phyloP scores from a whole-genome alignment of 35 echinoderm and acorn worm species.

The Heliocidaris tuberculata region DNA sequence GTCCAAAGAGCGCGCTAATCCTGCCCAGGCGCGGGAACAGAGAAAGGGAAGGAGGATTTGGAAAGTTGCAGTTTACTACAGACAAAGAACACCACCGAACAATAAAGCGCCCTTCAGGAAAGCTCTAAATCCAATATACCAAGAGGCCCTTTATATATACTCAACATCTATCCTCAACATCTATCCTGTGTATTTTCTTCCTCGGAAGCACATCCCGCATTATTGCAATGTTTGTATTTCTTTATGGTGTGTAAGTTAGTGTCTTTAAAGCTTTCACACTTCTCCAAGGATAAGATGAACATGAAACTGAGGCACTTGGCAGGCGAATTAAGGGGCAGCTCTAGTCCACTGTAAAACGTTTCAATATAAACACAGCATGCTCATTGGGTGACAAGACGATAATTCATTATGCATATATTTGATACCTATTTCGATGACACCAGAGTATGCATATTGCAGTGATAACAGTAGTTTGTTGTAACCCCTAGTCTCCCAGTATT shows the following conservation, averaged over 20 bases:
- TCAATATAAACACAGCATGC: neutral
- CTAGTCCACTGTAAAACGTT: neutral
- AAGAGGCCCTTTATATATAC: neutral
- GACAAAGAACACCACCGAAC: neutral
- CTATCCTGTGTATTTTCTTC: neutral
- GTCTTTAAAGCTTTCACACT: neutral
- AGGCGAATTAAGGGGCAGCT: neutral
- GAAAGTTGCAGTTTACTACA: neutral
- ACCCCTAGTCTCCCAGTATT: too few species aligned
- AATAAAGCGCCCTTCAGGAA: neutral
- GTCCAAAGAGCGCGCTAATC: neutral
- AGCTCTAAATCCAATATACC: neutral
- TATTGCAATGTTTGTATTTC: neutral
- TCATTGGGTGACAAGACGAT: neutral
- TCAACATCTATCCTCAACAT: neutral
- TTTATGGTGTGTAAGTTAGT: neutral
- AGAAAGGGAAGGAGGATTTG: neutral
- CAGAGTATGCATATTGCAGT: too few species aligned
- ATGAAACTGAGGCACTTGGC: neutral
- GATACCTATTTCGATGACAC: too few species aligned
- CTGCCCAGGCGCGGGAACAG: neutral
- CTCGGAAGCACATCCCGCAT: neutral
- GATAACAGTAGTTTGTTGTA: too few species aligned
- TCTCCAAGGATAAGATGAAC: neutral
- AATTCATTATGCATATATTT: neutral